Evolutionary conservation across 1,140 invertebrate genomes (phyloP).

Genomic region (Orius insidiosus): DNA sequence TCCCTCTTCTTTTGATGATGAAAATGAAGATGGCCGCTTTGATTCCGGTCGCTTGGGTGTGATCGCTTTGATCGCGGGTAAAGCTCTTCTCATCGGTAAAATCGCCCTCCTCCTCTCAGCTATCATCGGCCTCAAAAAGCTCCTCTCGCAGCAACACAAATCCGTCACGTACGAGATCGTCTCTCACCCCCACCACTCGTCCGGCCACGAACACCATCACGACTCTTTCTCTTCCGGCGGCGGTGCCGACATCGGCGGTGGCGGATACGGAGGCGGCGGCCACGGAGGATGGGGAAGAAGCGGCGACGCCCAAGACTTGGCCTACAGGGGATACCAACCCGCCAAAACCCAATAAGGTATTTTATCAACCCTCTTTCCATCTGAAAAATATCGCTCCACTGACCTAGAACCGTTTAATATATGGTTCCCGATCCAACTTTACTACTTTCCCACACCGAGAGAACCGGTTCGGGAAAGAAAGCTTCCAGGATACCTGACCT

Average conservation of each 20-base stretch:
- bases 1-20: slow-evolving; percentile 51
- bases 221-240: slow-evolving; percentile 29
- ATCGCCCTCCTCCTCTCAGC: slow-evolving; percentile 62
- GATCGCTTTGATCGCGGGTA: slow-evolving; percentile 66
- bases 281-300: slow-evolving; percentile 47
- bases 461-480: background rate
- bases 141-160: slow-evolving; percentile 48
- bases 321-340: slow-evolving; percentile 52
- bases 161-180: slow-evolving; percentile 73
- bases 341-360: background rate
- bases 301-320: slow-evolving; percentile 50
- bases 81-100: slow-evolving; percentile 65
- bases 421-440: background rate
- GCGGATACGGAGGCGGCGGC: slow-evolving; percentile 24
- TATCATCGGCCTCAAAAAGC: slow-evolving; percentile 65
- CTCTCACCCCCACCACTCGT: slow-evolving; percentile 56
- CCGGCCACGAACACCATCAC: slow-evolving; percentile 36
- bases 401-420: background rate
- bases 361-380: background rate
- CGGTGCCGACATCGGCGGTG: slow-evolving; percentile 14
- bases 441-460: slow-evolving; percentile 4
- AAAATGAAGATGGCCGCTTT: slow-evolving; percentile 61
- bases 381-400: background rate
- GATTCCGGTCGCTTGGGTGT: slow-evolving; percentile 54
- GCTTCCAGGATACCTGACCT: background rate